Conservation (phyloP, 1,140 invertebrate genomes). For the Tetramorium simillimum region DNA sequence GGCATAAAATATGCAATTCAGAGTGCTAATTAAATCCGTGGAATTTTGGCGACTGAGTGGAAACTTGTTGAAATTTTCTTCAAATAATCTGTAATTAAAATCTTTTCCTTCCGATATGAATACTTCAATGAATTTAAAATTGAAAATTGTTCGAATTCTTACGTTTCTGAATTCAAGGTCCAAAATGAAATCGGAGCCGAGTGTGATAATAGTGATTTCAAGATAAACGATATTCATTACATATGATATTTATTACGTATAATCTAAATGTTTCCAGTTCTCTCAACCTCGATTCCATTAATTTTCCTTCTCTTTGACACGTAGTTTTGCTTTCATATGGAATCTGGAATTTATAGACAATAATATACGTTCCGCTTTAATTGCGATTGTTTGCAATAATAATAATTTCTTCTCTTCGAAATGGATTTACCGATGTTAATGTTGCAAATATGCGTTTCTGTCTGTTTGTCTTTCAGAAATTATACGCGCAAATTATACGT, state of each 20-base stretch:
- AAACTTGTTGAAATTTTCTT: not conserved
- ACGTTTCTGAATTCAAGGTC: not conserved
- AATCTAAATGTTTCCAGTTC: not conserved
- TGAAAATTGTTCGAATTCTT: not conserved
- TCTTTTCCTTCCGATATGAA: not conserved
- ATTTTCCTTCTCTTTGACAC: not conserved
- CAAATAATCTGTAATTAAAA: not conserved
- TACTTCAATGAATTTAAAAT: not conserved
- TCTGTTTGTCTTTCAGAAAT: not conserved
- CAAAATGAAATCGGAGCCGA: not conserved
- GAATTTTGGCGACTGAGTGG: not conserved
- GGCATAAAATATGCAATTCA: not conserved
- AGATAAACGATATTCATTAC: not conserved
- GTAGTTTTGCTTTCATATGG: not conserved
- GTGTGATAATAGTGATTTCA: not conserved
- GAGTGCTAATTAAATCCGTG: not conserved
- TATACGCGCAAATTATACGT: not conserved
- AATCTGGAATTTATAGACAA: not conserved
- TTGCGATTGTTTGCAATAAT: not conserved
- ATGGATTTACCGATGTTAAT: not conserved
- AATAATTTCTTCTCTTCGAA: not conserved
- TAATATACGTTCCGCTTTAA: not conserved
- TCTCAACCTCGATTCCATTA: not conserved
- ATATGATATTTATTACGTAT: not conserved
- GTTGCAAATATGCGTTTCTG: not conserved